Base-by-base conservation (phyloP, 1,140 invertebrate species). In the Formica exsecta region DNA sequence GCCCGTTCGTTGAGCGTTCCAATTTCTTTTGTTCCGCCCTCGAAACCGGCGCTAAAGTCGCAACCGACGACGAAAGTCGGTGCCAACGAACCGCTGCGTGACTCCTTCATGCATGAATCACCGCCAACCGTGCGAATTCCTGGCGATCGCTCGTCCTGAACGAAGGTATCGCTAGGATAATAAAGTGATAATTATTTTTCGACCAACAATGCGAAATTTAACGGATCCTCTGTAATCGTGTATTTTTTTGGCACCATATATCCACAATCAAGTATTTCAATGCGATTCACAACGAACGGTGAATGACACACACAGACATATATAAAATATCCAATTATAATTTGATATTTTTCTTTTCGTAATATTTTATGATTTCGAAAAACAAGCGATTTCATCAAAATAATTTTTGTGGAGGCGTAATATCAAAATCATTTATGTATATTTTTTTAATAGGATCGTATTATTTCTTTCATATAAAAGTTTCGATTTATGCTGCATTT, bases 1-100 rank as follows among this genome's bases (percentile, higher is more conserved):
- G 54, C 22, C 22, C 2, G 36, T 29, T 32, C 2, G 36, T 29
- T 32, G 54, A 22, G 29, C 65, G 89, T 51, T 90, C 89, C 75
- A 87, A 85, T 90, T 90, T 85, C 80, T 90, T 90, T 89, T 89
- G 79, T 88, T 88, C 62, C 83, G 76, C 76, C 83, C 86, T 87
- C 86, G 86, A 90, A 87, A 90, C 76, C 76, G 89, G 89, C 89
- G 89, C 88, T 90, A 88, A 80, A 74, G 65, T 62, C 59, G 25
- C 41, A 44, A 54, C 29, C 25, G 41, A 75, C 25, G 13, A 32
- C 38, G 51, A 22, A 75, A 84, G 7, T 51, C 80, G 19, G 19
- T 84, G 66, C 54, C 80, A 62, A 90, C 86, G 86, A 89, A 90
- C 80, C 73, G 80, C 74, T 85, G 59, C 66, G 59, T 87, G 65